Base-by-base conservation (phyloP, 1,140 invertebrate species). In the Dryas iulia region DNA sequence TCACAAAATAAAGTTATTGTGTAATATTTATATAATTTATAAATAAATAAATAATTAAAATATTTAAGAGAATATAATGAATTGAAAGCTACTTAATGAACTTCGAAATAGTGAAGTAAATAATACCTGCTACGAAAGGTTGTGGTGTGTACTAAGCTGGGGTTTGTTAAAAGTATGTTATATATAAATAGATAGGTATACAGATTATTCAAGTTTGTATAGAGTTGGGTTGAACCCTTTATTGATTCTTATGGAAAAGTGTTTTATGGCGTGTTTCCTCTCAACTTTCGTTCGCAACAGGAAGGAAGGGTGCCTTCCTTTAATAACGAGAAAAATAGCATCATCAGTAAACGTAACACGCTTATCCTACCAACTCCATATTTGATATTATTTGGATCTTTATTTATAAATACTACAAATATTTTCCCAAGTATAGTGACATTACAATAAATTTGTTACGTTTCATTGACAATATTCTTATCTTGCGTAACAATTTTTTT, bases 281-380 rank as follows among this genome's bases (percentile, higher is more conserved):
- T 86, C 74, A 80, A 79, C 81, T 86, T 88, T 84, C 81, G 82
- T 78, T 80, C 79, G 74, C 77, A 60, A 73, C 78, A 81, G 87
- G 83, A 84, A 84, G 87, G 76, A 86, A 84, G 82, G 85, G 82
- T 72, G 75, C 79, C 76, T 77, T 81, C 77, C 78, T 86, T 87
- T 89, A 84, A 89, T 89, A 89, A 86, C 79, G 78, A 83, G 84
- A 87, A 84, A 87, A 89, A 86, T 87, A 85, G 80, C 79, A 74
- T 76, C 74, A 82, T 69, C 74, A 78, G 76, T 62, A 69, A 84
- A 84, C 77, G 78, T 81, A 75, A 81, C 80, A 74, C 70, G 72
- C 73, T 75, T 75, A 71, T 67, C 59, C 73, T 74, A 71, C 67
- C 30, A 35, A 52, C 35, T 30, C 53, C 53, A 26, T 53, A 39